Conservation (phyloP, 2,113 vertebrate species). For the Rynchops niger region DNA sequence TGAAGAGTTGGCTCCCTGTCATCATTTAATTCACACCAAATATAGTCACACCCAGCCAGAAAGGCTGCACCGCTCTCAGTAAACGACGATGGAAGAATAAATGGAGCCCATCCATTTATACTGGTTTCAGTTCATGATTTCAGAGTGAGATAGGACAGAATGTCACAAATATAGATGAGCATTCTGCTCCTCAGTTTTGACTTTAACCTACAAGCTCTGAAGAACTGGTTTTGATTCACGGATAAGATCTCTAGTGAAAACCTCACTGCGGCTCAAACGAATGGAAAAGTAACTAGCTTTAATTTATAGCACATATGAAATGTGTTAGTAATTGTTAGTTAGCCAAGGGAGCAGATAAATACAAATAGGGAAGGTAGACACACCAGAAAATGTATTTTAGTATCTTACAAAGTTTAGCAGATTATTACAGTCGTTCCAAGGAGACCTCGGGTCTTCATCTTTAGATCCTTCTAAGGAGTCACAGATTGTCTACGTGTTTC, state of each 20-base stretch:
- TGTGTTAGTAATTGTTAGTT: neutral
- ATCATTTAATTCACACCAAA: neutral
- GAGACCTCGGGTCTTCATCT: neutral
- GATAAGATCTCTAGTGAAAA: neutral
- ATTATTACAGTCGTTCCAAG: neutral
- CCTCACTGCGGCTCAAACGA: neutral
- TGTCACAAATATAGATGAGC: neutral
- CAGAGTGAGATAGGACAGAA: neutral
- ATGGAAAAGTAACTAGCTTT: neutral
- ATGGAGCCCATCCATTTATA: neutral
- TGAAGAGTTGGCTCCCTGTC: neutral
- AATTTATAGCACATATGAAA: neutral
- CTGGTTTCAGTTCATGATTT: neutral
- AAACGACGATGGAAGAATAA: rapidly evolving
- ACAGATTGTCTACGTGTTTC: neutral
- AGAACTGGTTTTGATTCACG: neutral
- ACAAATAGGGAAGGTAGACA: neutral
- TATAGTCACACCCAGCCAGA: neutral
- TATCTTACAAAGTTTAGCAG: neutral
- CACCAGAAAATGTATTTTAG: neutral
- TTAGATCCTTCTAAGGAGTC: neutral
- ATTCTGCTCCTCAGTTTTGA: neutral
- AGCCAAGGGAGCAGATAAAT: neutral
- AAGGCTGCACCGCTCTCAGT: neutral
- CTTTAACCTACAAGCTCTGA: neutral